phyloP scores from a whole-genome alignment of 2,797 vertebrate genomes.

The Phrynocephalus guinanensis region DNA sequence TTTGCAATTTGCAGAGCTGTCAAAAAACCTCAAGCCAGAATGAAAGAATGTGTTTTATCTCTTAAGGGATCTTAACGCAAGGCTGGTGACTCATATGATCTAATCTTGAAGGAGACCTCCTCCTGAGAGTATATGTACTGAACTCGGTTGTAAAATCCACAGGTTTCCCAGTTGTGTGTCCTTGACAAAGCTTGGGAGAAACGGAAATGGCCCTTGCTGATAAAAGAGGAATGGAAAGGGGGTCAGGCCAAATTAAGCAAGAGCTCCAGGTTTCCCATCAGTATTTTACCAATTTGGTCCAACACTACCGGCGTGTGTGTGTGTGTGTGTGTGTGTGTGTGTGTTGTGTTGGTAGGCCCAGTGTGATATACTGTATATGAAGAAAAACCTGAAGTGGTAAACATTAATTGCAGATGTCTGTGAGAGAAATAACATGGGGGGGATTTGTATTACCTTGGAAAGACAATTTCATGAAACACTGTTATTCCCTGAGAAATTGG shows the following conservation, averaged over 20 bases:
- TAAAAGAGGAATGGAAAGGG: not conserved
- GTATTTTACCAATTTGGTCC: not conserved
- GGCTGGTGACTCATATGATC: too few species aligned
- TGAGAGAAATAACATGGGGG: not conserved
- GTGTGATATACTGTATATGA: not conserved
- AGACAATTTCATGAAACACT: not conserved
- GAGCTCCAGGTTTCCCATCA: not conserved
- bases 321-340: too few species aligned
- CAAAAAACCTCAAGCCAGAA: too few species aligned
- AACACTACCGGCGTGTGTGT: not conserved
- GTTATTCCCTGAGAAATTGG: not conserved
- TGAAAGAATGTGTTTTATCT: too few species aligned
- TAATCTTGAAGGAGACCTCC: not conserved
- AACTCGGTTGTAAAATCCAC: not conserved
- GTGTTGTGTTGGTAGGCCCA: not conserved
- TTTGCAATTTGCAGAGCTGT: too few species aligned
- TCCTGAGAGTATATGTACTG: not conserved
- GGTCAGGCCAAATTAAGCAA: not conserved
- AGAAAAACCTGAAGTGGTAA: not conserved
- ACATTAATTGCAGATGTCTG: not conserved
- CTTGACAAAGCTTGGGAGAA: conserved; percentile 21
- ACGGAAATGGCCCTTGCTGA: not conserved
- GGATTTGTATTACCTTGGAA: not conserved
- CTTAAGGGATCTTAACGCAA: too few species aligned
- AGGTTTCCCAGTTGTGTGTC: not conserved